Base-by-base conservation (phyloP, 2,797 vertebrate genomes). In the Austrolebias charrua region DNA sequence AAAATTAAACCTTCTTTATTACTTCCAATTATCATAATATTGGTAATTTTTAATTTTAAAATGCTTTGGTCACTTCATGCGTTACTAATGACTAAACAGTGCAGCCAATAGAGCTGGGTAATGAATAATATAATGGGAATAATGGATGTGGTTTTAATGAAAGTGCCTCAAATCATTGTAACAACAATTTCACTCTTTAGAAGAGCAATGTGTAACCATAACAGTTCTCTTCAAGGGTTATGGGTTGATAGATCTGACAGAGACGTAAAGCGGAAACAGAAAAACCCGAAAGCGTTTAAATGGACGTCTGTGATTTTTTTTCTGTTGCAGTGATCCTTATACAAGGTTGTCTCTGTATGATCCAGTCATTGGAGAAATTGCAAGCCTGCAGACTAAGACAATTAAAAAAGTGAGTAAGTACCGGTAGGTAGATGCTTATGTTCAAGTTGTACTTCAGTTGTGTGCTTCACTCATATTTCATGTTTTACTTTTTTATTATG, bases 301-400 rank as follows among this genome's bases (percentile, higher is more conserved):
- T 35, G 33, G 7, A 35, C 7, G 7, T 35, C 6, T 35, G 53
- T 24, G 24, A n/a, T n/a, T n/a, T 11, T 24, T 60, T 48, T 68
- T 76, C 73, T 86, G 42, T 40, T 73, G 10, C 84, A 98, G 97
- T 86, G 97, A 98, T 77, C 96, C 97, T 0, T 99, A 98, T 35
- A 96, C 96, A 65, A 95, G 91, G 86, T 86, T 98, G 73, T 96
- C 97, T 0, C 88, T 95, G 4, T 98, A 98, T 76, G 96, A 98
- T 76, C 93, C 95, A 1, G 60, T 89, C 72, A 94, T 90, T 65
- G 95, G 95, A 87, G 86, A 94, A 83, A 85, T 97, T 77, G 92
- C 94, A 83, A 95, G 93, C 79, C 84, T 95, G 71, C 96, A 97
- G 86, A 99, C 97, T 28, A 98, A 96, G 92, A 99, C 97, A 2